These are phyloP conservation scores for Yponomeuta sedellus DNA, from an alignment of 2,888 invertebrate genomes.

Conservation along the genomic window DNA sequence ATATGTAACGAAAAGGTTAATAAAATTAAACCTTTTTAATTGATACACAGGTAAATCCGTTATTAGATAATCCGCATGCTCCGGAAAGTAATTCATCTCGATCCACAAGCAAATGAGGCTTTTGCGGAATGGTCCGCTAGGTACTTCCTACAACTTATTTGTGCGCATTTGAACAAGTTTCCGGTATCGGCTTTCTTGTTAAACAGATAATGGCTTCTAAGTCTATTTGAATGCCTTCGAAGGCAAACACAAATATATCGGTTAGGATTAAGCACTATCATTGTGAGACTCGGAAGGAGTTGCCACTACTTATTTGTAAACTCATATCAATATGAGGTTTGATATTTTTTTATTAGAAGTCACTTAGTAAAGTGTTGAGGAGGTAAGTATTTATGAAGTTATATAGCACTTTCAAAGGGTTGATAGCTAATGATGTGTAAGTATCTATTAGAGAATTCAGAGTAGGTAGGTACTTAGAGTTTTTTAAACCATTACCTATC, in stretches of 20 bases:
- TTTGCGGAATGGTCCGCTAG: neutral
- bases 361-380: neutral
- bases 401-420: too few relatives aligned
- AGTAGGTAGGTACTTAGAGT: too few relatives aligned
- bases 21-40: too few relatives aligned
- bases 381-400: too few relatives aligned
- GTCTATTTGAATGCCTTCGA: neutral
- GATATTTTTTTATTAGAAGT: neutral
- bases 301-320: neutral
- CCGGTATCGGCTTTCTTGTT: neutral
- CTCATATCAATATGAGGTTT: neutral
- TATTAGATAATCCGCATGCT: too few relatives aligned
- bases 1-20: too few relatives aligned
- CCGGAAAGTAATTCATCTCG: too few relatives aligned
- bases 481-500: too few relatives aligned
- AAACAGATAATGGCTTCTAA: neutral
- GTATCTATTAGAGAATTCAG: too few relatives aligned
- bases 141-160: neutral
- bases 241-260: slow-evolving; percentile 4
- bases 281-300: neutral
- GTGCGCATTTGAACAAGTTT: neutral
- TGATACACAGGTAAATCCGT: too few relatives aligned
- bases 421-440: too few relatives aligned
- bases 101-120: too few relatives aligned
- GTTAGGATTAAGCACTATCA: neutral